Percentiles rank a stretch among this genome's conserved stretches.
These are phyloP conservation scores for Liolophura sinensis DNA, from an alignment of 1,140 invertebrate genomes.

Conservation along the genomic window DNA sequence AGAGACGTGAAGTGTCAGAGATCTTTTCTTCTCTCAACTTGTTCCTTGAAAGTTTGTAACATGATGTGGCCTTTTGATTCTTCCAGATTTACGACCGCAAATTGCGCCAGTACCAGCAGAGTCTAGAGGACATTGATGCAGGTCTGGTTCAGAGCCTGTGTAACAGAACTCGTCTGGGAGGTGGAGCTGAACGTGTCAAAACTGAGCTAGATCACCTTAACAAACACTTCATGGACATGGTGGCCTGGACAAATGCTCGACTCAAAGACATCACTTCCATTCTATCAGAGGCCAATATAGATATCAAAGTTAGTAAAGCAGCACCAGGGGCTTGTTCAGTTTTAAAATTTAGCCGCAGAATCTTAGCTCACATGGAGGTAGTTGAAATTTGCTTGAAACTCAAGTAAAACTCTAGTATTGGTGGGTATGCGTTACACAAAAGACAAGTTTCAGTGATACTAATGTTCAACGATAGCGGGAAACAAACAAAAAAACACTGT, in stretches of 20 bases:
- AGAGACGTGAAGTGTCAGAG: too few relatives aligned
- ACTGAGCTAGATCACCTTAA: constrained; percentile 79
- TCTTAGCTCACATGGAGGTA: too few relatives aligned
- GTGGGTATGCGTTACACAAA: too few relatives aligned
- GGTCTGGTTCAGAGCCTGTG: constrained; percentile 30
- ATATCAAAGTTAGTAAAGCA: constrained; percentile 36
- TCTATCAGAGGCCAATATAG: constrained; percentile 35
- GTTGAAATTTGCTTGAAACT: too few relatives aligned
- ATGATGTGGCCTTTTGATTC: constrained; percentile 5
- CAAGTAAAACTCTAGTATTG: too few relatives aligned
- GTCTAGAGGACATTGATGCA: constrained; percentile 73
- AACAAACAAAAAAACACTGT: too few relatives aligned
- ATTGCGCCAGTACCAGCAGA: constrained; percentile 86
- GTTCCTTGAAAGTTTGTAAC: too few relatives aligned
- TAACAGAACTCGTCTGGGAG: constrained; percentile 53
- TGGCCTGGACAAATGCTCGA: constrained; percentile 42
- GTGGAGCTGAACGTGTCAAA: constrained; percentile 79
- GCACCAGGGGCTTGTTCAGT: too few relatives aligned
- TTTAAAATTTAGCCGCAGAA: too few relatives aligned
- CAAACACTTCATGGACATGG: constrained; percentile 46
- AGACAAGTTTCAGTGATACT: too few relatives aligned
- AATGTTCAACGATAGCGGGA: too few relatives aligned
- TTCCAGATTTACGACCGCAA: constrained; percentile 84
- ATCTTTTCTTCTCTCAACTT: too few relatives aligned
- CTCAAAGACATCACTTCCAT: constrained; percentile 45